These are phyloP conservation scores for Apodemia zela DNA, from an alignment of 2,888 invertebrate genomes.

Conservation along the genomic window DNA sequence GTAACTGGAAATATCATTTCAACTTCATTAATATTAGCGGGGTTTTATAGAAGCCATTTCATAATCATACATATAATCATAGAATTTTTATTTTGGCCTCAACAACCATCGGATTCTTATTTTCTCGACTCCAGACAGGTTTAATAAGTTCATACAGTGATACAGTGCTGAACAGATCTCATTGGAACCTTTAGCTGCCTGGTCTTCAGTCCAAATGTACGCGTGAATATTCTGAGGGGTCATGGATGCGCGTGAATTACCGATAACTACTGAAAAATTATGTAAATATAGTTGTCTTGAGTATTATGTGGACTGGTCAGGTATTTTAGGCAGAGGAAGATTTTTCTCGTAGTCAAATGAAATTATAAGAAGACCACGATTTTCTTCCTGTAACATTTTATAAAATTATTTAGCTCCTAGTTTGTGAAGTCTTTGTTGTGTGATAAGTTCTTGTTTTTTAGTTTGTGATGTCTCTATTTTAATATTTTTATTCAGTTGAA, in stretches of 20 bases:
- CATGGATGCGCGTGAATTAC: not conserved
- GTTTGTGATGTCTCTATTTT: slow-evolving; percentile 14
- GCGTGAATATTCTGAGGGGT: not conserved
- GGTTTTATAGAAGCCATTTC: not conserved
- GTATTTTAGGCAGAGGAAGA: slow-evolving; percentile 5
- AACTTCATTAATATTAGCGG: not conserved
- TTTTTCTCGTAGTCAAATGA: no score
- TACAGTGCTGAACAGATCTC: not conserved
- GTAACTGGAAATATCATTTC: not conserved
- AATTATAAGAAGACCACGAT: no score
- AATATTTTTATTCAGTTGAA: slow-evolving; percentile 8
- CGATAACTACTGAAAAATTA: slow-evolving; percentile 10
- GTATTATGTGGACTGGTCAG: slow-evolving; percentile 2
- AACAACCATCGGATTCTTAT: not conserved
- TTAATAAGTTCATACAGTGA: not conserved
- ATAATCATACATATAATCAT: not conserved
- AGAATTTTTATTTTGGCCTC: not conserved
- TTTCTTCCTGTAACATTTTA: slow-evolving; percentile 18
- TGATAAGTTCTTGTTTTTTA: slow-evolving; percentile 15
- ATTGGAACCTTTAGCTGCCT: slow-evolving; percentile 4
- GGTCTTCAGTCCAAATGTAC: not conserved
- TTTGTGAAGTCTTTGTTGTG: slow-evolving; percentile 16
- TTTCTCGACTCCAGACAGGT: not conserved
- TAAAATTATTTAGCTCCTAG: slow-evolving; percentile 16
- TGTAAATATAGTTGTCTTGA: slow-evolving; percentile 4